Base-by-base conservation (phyloP, 2,113 vertebrate species). In the Ammodytes dubius region DNA sequence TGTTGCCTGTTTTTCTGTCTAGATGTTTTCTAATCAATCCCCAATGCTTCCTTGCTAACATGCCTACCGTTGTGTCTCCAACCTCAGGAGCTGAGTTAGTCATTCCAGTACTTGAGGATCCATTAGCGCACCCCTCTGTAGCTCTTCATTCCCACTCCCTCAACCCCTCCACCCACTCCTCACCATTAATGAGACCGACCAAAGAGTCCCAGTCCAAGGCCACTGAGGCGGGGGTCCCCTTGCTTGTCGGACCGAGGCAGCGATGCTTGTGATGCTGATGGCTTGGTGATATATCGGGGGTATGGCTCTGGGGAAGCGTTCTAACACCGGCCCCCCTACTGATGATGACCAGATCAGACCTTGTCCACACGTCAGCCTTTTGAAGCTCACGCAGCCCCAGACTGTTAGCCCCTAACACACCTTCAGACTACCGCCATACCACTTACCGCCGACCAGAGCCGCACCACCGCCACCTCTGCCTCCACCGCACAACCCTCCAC, bases 191-290 rank as follows among this genome's bases (percentile, higher is more conserved):
- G 97, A 99, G 96, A 99, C 96, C 98, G 27, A 99, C 98, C 98
- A 99, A 99, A 99, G 98, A 99, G 96, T 97, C 97, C 97, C 96
- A 97, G 97, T 98, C 98, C 97, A 97, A 97, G 97, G 96, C 97
- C 97, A 98, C 97, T 97, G 98, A 99, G 97, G 97, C 97, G 97
- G 97, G 97, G 96, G 97, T 97, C 96, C 98, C 27, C 97, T 97
- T 99, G 98, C 98, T 96, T 97, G 97, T 98, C 96, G 97, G 98
- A 99, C 96, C 97, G 96, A 97, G 98, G 98, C 98, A 97, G 97
- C 98, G 97, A 98, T 97, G 98, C 97, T 99, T 99, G 97, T 99
- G 97, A 98, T 98, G 98, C 98, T 98, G 98, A 99, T 98, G 97
- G 98, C 98, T 98, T 98, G 97, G 97, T 99, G 97, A 99, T 97